Evolutionary conservation across 2,797 vertebrate genomes (phyloP).

Genomic region (Alauda arvensis): DNA sequence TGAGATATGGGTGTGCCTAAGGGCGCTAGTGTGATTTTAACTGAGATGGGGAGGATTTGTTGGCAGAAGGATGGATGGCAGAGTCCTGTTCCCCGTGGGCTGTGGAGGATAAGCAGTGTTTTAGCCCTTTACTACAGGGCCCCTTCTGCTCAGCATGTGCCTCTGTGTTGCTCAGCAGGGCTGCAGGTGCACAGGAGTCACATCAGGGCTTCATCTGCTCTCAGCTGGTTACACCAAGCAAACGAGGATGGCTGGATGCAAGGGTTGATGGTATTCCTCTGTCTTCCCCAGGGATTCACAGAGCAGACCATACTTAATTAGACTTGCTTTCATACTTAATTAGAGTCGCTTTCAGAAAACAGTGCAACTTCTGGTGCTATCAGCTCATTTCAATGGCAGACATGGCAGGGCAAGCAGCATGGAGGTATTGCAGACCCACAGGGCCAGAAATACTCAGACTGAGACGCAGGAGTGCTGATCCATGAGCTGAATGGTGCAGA

Average conservation of each 20-base stretch:
- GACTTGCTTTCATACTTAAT: not conserved
- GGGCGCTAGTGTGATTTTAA: not conserved
- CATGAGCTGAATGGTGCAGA: not conserved
- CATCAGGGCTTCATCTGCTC: not conserved
- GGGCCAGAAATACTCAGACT: not conserved
- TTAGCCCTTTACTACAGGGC: accelerated
- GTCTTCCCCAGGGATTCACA: not conserved
- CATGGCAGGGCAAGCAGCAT: not conserved
- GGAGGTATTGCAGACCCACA: not conserved
- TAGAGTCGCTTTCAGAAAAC: conserved; percentile 5
- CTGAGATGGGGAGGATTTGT: not conserved
- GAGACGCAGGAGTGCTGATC: not conserved
- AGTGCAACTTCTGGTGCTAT: not conserved
- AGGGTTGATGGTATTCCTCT: not conserved
- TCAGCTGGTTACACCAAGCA: not conserved
- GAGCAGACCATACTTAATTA: not conserved
- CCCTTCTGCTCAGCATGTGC: not conserved
- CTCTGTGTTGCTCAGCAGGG: not conserved
- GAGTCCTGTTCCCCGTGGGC: accelerated
- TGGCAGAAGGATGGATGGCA: not conserved
- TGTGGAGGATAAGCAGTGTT: not conserved
- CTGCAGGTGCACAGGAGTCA: accelerated
- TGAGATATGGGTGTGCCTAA: accelerated
- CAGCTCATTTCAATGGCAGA: not conserved
- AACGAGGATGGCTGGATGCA: not conserved